Conservation (phyloP, 1,140 invertebrate species). For the Pseudomyrmex pallidus region DNA sequence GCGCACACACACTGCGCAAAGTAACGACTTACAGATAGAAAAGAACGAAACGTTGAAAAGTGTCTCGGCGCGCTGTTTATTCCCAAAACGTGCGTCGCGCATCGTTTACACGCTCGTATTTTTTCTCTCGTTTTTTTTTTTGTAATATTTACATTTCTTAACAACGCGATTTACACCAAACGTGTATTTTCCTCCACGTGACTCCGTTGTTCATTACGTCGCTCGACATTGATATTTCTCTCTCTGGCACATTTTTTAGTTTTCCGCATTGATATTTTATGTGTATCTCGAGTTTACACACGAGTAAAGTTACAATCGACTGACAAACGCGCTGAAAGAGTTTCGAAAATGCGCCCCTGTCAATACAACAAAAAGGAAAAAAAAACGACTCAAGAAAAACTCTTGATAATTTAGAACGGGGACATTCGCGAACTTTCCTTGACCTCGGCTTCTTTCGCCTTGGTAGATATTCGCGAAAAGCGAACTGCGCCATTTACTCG, state of each 20-base stretch:
- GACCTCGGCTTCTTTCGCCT: constrained; percentile 5
- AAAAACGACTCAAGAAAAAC: not conserved
- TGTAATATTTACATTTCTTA: not conserved
- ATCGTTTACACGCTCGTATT: too few species aligned
- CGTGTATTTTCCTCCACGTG: not conserved
- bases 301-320: constrained; percentile 3
- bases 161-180: constrained; percentile 1
- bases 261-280: too few species aligned
- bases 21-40: constrained; percentile 20
- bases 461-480: constrained; percentile 38
- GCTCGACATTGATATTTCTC: constrained; percentile 7
- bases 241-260: too few species aligned
- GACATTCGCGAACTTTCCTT: constrained; percentile 35
- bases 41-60: constrained; percentile 35
- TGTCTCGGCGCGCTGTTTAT: not conserved
- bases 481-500: constrained; percentile 2
- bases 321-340: not conserved
- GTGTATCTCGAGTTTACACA: too few species aligned
- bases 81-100: not conserved
- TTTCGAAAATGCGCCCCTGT: not conserved
- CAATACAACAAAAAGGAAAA: not conserved
- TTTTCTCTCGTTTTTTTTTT: not conserved
- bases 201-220: not conserved
- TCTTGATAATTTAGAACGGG: constrained; percentile 42
- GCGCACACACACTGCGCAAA: too few species aligned